Conservation (phyloP, 2,113 vertebrate genomes). For the Gadus macrocephalus region DNA sequence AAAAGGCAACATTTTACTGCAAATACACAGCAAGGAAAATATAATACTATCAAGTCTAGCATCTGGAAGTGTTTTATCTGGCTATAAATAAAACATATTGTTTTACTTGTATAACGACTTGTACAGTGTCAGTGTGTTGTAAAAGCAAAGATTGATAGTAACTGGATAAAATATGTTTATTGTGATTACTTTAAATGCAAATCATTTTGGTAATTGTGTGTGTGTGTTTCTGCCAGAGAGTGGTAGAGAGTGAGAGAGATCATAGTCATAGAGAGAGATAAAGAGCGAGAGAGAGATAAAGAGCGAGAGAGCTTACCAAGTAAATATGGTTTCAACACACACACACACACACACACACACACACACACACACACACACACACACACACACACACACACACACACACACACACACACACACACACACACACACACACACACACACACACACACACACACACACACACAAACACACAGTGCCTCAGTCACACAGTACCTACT, state of each 20-base stretch:
- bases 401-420: slow-evolving; percentile 6
- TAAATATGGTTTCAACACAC: slow-evolving; percentile 57
- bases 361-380: neutral
- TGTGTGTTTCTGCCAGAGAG: slow-evolving; percentile 40
- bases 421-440: no score
- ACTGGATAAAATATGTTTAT: no score
- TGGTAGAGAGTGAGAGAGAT: slow-evolving; percentile 25
- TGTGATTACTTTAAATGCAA: no score
- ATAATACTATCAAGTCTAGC: no score
- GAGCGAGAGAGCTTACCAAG: slow-evolving; percentile 65
- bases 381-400: slow-evolving; percentile 26
- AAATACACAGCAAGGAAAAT: no score
- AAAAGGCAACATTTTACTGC: no score
- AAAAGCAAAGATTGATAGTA: no score
- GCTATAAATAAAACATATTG: no score
- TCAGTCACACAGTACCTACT: slow-evolving; percentile 61
- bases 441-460: slow-evolving; percentile 24
- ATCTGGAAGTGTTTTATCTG: no score
- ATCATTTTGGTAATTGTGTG: neutral
- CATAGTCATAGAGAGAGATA: no score
- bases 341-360: neutral
- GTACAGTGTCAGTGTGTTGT: no score
- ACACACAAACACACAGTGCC: slow-evolving; percentile 30
- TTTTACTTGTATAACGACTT: no score
- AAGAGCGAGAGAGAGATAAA: slow-evolving; percentile 10